These are phyloP conservation scores for Melanotaenia trifasciata DNA, from an alignment of 2,797 vertebrate species.

Conservation along the genomic window DNA sequence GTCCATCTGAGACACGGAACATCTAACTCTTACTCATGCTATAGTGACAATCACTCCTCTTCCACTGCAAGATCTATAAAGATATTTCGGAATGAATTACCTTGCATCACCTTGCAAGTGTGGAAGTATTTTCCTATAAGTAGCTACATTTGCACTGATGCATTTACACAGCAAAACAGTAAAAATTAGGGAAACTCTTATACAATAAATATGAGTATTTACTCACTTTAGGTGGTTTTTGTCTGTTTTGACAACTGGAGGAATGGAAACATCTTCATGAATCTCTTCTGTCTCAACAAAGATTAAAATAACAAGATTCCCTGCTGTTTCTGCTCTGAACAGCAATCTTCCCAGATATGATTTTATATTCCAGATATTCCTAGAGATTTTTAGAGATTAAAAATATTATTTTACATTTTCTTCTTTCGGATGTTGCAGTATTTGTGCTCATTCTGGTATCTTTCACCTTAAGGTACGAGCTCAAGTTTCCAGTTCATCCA, in stretches of 20 bases:
- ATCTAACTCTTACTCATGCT: neutral
- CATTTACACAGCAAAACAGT: neutral
- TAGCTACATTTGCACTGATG: neutral
- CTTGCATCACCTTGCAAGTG: neutral
- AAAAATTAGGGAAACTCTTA: neutral
- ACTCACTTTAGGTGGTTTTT: no score
- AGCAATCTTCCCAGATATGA: neutral
- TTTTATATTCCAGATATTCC: neutral
- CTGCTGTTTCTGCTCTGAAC: no score
- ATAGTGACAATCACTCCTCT: neutral
- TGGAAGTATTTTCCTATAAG: neutral
- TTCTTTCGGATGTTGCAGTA: neutral
- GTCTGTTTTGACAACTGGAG: no score
- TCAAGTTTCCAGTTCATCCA: neutral
- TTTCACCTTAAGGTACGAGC: neutral
- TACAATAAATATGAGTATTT: no score
- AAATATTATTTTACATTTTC: neutral
- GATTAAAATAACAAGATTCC: no score
- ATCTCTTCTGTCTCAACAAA: no score
- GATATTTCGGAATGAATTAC: neutral
- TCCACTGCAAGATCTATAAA: neutral
- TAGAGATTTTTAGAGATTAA: neutral
- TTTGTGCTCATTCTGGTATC: neutral
- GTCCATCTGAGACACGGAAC: conserved; percentile 14
- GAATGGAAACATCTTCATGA: no score